Evolutionary conservation across 2,797 vertebrate species (phyloP).

Genomic region (Discoglossus pictus): DNA sequence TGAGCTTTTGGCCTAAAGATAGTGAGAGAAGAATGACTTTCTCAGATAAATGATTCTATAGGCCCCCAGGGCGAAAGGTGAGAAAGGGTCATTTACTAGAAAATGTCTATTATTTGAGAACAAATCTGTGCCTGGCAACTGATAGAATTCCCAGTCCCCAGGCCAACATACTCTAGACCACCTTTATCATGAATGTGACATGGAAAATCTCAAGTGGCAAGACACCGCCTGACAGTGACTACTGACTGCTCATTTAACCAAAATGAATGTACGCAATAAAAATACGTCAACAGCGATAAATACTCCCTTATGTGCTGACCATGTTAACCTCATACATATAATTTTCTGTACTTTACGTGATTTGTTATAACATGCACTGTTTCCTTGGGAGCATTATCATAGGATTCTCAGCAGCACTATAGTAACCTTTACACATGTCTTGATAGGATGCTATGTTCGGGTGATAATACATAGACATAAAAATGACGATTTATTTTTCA

Average conservation of each 20-base stretch:
- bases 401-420: no score
- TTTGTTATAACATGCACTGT: no score
- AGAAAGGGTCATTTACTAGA: constrained; percentile 22
- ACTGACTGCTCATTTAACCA: neutral
- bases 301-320: no score
- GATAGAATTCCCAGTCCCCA: neutral
- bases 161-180: neutral
- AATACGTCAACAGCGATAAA: no score
- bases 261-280: neutral
- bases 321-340: no score
- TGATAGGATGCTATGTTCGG: no score
- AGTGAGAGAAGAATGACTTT: neutral
- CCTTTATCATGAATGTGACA: constrained; percentile 15
- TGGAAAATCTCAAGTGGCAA: constrained; percentile 5
- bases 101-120: constrained; percentile 10
- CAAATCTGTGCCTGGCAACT: neutral
- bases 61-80: neutral
- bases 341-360: no score
- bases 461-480: no score
- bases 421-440: no score
- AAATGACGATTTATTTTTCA: no score
- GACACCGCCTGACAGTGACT: neutral
- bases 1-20: no score
- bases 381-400: no score
- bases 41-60: constrained; percentile 5